Base-by-base conservation (phyloP, 2,113 vertebrate genomes). In the Cardinalis cardinalis region DNA sequence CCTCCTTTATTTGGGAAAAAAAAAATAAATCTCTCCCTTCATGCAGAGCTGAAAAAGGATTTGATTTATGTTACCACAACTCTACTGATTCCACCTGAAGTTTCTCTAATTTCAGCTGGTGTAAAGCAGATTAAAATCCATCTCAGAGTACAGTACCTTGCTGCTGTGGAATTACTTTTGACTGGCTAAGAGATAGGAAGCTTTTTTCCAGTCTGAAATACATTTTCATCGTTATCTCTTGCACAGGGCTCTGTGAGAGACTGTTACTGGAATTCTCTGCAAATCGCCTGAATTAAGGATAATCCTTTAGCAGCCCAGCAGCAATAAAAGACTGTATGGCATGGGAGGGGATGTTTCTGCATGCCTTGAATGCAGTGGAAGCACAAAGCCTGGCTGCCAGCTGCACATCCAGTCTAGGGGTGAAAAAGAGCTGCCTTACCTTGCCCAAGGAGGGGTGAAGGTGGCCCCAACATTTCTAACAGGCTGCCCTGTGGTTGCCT, bases 111-210 rank as follows among this genome's bases (percentile, higher is more conserved):
- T 96, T 92, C 69, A n/a, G 11, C 14, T 19, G 6, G 58, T 78
- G 43, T 84, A 77, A 75, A 10, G 70, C 55, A 94, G 93, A 92
- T 89, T 90, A 92, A 91, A 94, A 88, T 90, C 89, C 82, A 60
- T 70, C 78, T 93, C 41, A 41, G 78, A 92, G 77, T 49, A 64
- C 29, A 73, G 59, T 43, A 60, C 40, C 71, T 95, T 19, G 31
- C 71, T 88, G 48, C 56, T 79, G 31, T 34, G 70, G 80, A 94
- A 91, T 90, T 90, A 76, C 84, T 91, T 93, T 88, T 76, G 59
- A 90, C 90, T 55, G 38, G 49, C 25, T 61, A 66, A 82, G 80
- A 84, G 63, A 94, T 79, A 92, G 78, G 71, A 91, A 78, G 63
- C 36, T 29, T 79, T 88, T 94, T 95, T 86, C 70, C 88, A 82